Evolutionary conservation across 2,797 vertebrate species (phyloP), one percentile per base, ranked within the genome.

Genomic region (Phataginus tetradactyla): DNA sequence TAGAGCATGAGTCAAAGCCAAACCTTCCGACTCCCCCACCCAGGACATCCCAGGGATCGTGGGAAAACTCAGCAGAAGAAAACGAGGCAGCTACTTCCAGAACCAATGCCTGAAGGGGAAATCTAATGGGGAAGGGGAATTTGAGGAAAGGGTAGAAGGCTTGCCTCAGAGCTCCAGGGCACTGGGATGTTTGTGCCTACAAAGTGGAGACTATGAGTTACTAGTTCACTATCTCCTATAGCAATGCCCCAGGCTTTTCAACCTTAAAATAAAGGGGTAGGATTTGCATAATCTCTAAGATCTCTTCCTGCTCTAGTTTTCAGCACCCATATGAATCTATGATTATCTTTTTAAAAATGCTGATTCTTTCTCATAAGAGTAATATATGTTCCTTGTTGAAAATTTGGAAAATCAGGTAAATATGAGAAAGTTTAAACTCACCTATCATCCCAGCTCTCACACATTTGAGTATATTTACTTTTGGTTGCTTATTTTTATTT

Each of bases 321-420:
- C 21, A 88, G 57, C n/a, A 91, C 21, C 14, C 53, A 32, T 45
- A 45, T 85, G 39, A 93, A 90, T 80, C 86, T 88, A 10, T 80
- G 23, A 51, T 94, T 83, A 53, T 64, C 39, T 92, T 90, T 61
- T 78, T 34, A 81, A 69, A 49, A 83, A 78, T 78, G 10, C 11
- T 59, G 57, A 59, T 86, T 77, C 45, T 89, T 92, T 93, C 72
- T 95, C 25, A 59, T 78, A 85, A 90, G 53, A 80, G 3, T 88
- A 89, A 75, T 71, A 7, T 23, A 79, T 69, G 12, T 1, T 97
- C 5, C 53, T 86, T 90, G 21, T 63, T 94, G 37, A 90, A 94
- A 94, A 64, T 87, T 90, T 95, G 72, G n/a, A 78, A 81, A 97
- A 20, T 37, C 23, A 79, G 63, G 45, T 86, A 95, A 94, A 92